A percentile compares a stretch with the other conserved stretches of the same genome.
Conservation (phyloP, 2,113 vertebrate genomes). For the Recurvirostra avosetta region DNA sequence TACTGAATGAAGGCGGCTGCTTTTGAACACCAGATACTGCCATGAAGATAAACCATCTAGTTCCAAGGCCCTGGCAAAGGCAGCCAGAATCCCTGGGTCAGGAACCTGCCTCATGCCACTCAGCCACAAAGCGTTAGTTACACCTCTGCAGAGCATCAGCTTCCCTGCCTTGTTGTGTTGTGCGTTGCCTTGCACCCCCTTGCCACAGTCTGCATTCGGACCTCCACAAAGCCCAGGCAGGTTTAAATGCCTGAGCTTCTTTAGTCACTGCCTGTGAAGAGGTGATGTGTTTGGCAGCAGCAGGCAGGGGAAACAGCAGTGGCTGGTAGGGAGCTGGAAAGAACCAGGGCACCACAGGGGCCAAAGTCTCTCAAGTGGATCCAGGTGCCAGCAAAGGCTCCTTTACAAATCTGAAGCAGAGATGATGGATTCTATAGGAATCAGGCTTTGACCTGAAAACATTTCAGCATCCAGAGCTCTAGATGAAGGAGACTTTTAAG, state of each 20-base stretch:
- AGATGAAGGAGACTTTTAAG: background rate
- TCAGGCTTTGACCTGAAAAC: background rate
- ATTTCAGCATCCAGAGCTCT: background rate
- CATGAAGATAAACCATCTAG: background rate
- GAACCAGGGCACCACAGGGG: background rate
- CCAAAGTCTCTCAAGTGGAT: background rate
- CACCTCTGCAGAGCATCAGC: background rate
- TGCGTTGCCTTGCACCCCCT: background rate
- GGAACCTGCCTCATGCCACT: background rate
- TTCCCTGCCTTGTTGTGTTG: background rate
- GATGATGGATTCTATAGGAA: background rate
- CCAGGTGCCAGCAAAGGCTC: background rate
- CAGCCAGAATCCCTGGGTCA: background rate
- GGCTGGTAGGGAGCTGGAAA: background rate
- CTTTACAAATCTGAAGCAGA: background rate
- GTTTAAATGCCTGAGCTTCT: background rate
- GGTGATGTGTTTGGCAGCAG: background rate
- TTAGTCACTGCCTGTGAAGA: background rate
- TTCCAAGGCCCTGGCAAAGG: background rate
- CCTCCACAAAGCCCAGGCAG: background rate
- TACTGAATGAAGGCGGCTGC: background rate
- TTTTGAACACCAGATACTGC: background rate
- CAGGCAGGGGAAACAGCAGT: background rate
- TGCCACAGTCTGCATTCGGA: background rate
- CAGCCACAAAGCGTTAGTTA: background rate